A percentile compares a stretch with the other conserved stretches of the same genome.
Evolutionary conservation across 1,140 invertebrate genomes (phyloP).

Genomic region (Drosophila tsacasi): DNA sequence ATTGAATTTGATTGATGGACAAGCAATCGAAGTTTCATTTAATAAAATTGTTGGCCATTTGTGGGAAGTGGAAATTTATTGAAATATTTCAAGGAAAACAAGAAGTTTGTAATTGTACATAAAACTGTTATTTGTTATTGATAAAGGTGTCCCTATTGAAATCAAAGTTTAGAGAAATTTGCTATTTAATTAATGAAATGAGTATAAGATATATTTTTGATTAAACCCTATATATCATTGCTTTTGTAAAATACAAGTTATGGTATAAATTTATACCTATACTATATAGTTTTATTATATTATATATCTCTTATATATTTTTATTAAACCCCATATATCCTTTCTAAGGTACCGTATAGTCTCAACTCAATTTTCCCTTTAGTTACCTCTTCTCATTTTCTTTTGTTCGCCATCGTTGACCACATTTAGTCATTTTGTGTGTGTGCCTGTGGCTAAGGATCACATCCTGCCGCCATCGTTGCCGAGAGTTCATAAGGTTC

Average conservation of each 20-base stretch:
- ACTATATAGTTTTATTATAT: neutral
- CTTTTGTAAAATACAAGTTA: too few relatives aligned
- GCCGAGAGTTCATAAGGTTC: slow-evolving; percentile 68
- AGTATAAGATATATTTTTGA: too few relatives aligned
- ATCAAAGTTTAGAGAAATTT: neutral
- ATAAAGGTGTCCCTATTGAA: neutral
- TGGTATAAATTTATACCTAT: too few relatives aligned
- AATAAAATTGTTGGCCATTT: neutral
- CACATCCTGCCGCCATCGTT: slow-evolving; percentile 51
- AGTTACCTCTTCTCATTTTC: slow-evolving; percentile 46
- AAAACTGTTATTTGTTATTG: neutral
- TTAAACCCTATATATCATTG: too few relatives aligned
- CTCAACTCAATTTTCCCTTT: neutral
- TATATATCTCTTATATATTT: neutral
- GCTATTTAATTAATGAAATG: too few relatives aligned
- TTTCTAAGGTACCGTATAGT: slow-evolving; percentile 7
- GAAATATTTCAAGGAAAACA: neutral
- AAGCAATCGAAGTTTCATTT: slow-evolving; percentile 6
- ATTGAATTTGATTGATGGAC: slow-evolving; percentile 14
- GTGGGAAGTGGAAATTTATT: neutral
- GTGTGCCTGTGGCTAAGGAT: slow-evolving; percentile 40
- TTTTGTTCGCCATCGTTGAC: slow-evolving; percentile 76
- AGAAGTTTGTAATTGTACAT: neutral
- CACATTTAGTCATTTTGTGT: slow-evolving; percentile 67
- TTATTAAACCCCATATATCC: neutral